A percentile compares a stretch with the other conserved stretches of the same genome.
Evolutionary conservation across 2,113 vertebrate species (phyloP).

Genomic region (Sitta europaea): DNA sequence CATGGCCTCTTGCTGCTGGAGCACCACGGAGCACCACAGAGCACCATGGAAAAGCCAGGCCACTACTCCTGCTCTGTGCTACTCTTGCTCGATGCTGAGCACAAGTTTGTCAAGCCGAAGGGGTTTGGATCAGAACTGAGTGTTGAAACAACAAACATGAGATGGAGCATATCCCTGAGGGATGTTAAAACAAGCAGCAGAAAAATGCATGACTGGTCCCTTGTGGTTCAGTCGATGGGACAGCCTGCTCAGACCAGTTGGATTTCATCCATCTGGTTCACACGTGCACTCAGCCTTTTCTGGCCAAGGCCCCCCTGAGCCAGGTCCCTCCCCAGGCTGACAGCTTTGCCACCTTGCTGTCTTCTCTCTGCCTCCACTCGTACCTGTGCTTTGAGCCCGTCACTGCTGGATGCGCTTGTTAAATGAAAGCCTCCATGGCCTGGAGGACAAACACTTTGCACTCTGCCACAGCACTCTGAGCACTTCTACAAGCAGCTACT

Average conservation of each 20-base stretch:
- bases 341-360: not conserved
- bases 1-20: not conserved
- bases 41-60: not conserved
- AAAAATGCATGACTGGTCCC: not conserved
- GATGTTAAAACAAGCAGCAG: not conserved
- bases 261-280: not conserved
- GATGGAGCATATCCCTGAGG: not conserved
- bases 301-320: not conserved
- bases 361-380: not conserved
- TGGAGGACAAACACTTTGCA: not conserved
- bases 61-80: not conserved
- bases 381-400: not conserved
- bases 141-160: not conserved
- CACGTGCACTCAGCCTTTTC: not conserved
- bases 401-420: not conserved
- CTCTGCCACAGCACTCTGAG: not conserved
- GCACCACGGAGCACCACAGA: not conserved
- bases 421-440: not conserved
- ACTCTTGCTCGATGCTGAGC: not conserved
- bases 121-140: not conserved
- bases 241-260: not conserved
- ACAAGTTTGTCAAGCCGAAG: not conserved
- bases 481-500: slow-evolving; percentile 18
- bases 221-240: not conserved
- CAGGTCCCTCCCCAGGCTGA: not conserved